These are phyloP conservation scores for Pogonophryne albipinna DNA, from an alignment of 2,797 vertebrate species.

Conservation along the genomic window DNA sequence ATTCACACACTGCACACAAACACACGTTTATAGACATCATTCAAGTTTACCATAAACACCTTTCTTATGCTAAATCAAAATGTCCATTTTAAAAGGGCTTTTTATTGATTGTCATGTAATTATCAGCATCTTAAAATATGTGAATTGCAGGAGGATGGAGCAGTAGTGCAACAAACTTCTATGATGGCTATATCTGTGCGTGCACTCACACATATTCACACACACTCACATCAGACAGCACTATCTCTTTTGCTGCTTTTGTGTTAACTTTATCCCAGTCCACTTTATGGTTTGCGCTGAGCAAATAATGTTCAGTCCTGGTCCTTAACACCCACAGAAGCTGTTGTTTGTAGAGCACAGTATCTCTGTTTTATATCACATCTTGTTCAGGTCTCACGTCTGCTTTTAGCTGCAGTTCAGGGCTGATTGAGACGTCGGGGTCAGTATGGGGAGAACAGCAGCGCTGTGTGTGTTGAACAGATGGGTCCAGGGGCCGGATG, in stretches of 20 bases:
- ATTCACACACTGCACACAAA: constrained; percentile 37
- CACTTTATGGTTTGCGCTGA: neutral
- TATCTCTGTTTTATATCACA: constrained; percentile 27
- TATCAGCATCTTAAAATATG: constrained; percentile 15
- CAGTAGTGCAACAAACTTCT: constrained; percentile 17
- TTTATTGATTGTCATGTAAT: constrained; percentile 21
- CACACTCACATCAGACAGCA: constrained; percentile 71
- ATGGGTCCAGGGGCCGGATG: constrained; percentile 90
- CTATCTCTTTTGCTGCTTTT: constrained; percentile 16
- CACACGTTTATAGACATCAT: constrained; percentile 50
- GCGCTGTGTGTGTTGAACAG: constrained; percentile 89
- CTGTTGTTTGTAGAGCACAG: constrained; percentile 16
- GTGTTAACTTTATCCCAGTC: neutral
- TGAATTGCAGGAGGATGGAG: neutral
- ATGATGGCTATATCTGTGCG: constrained; percentile 50
- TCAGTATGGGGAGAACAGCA: constrained; percentile 95
- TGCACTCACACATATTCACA: constrained; percentile 62
- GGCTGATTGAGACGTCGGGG: constrained; percentile 44
- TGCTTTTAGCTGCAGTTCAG: constrained; percentile 24
- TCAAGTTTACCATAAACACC: constrained; percentile 33
- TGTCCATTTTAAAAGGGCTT: neutral
- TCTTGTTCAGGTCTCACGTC: constrained; percentile 34
- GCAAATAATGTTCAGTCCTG: constrained; percentile 17
- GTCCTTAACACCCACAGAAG: constrained; percentile 13
- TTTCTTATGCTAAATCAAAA: neutral